A percentile compares a stretch with the other conserved stretches of the same genome.
Conservation (phyloP, 2,888 invertebrate species). For the Seladonia tumulorum region DNA sequence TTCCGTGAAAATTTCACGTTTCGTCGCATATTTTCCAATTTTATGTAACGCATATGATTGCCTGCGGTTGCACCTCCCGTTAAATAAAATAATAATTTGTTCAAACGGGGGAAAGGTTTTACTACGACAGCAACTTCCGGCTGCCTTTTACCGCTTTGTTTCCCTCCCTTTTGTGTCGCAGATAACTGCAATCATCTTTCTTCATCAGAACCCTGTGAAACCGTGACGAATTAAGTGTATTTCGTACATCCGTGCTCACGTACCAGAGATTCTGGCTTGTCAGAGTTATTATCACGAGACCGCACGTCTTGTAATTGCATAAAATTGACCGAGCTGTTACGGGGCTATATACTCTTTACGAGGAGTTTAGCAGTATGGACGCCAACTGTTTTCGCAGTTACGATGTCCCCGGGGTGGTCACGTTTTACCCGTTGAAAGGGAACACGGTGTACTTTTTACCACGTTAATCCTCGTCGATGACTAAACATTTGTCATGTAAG, state of each 20-base stretch:
- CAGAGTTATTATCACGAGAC: slow-evolving; percentile 31
- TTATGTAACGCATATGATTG: background rate
- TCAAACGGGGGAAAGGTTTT: background rate
- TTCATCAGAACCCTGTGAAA: slow-evolving; percentile 23
- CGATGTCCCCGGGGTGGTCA: slow-evolving; percentile 8
- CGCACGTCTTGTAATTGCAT: slow-evolving; percentile 26
- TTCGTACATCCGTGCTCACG: slow-evolving; percentile 18
- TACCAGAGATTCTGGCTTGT: slow-evolving; percentile 14
- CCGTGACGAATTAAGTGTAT: slow-evolving; percentile 39
- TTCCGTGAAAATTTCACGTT: background rate
- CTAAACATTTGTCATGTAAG: background rate
- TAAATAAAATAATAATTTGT: background rate
- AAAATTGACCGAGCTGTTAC: slow-evolving; percentile 27
- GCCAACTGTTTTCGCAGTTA: background rate
- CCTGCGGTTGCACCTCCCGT: background rate
- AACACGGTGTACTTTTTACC: background rate
- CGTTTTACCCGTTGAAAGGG: background rate
- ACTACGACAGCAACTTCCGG: background rate
- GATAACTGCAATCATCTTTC: background rate
- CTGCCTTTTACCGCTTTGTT: background rate
- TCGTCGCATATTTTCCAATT: background rate
- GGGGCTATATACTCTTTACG: slow-evolving; percentile 9
- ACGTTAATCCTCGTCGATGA: background rate
- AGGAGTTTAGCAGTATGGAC: background rate
- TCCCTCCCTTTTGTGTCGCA: background rate